Percentiles rank a stretch among this genome's conserved stretches.
phyloP scores from a whole-genome alignment of 2,888 invertebrate genomes.

The Cynaeus angustus region DNA sequence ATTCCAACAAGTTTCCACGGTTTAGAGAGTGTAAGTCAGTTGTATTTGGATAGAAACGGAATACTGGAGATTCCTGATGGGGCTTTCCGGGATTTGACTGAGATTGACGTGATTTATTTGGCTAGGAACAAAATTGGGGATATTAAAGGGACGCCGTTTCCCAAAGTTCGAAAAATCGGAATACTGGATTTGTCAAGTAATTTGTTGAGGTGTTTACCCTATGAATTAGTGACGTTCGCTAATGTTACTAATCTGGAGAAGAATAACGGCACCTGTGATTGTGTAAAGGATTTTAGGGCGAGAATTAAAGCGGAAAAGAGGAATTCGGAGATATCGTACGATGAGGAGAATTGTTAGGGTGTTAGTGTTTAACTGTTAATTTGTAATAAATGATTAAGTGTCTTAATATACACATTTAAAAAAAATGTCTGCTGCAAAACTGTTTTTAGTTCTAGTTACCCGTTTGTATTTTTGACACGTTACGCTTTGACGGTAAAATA shows the following conservation, averaged over 20 bases:
- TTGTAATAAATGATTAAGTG: too few relatives aligned
- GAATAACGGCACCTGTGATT: constrained; percentile 47
- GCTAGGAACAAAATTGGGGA: constrained; percentile 44
- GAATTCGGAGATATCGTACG: constrained; percentile 12
- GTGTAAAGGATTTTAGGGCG: constrained; percentile 15
- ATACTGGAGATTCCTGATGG: constrained; percentile 50
- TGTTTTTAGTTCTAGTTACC: too few relatives aligned
- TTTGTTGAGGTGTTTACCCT: constrained; percentile 51
- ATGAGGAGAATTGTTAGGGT: not conserved
- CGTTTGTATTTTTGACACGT: too few relatives aligned
- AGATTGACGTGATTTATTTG: constrained; percentile 42
- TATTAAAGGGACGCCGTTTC: constrained; percentile 11
- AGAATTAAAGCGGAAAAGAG: not conserved
- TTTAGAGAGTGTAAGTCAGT: constrained; percentile 55
- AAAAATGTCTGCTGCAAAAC: too few relatives aligned
- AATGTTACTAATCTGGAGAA: constrained; percentile 39
- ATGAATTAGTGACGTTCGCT: constrained; percentile 23
- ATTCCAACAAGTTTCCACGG: constrained; percentile 55
- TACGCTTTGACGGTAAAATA: too few relatives aligned
- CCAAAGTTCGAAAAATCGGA: constrained; percentile 23
- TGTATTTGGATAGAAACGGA: constrained; percentile 51
- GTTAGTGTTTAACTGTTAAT: not conserved
- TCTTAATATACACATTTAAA: too few relatives aligned
- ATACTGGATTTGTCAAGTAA: constrained; percentile 48
- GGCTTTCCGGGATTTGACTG: constrained; percentile 52